Conservation (phyloP, 64 coral and sea anemone genomes). For the Trachythela sp. region DNA sequence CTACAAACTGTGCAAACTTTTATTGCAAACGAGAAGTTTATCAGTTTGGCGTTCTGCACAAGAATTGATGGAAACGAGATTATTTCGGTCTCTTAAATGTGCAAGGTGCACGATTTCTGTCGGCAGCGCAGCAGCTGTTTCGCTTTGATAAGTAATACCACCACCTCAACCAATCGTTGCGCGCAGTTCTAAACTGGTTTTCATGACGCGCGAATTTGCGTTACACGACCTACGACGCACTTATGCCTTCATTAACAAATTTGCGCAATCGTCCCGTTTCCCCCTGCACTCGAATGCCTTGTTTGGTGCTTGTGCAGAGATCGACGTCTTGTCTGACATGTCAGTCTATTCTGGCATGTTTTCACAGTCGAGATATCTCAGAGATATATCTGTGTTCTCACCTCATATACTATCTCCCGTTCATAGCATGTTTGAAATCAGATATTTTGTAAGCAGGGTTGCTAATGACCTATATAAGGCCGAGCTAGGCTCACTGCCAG, state of each 20-base stretch:
- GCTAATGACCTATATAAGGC: slow-evolving; percentile 6
- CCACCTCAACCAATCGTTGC: background rate
- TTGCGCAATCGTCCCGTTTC: background rate
- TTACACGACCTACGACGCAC: background rate
- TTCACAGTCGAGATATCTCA: slow-evolving; percentile 8
- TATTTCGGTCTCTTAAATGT: background rate
- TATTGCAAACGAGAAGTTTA: background rate
- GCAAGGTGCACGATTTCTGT: background rate
- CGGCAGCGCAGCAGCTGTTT: background rate
- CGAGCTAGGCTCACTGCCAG: background rate
- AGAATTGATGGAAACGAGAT: background rate
- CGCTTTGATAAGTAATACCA: background rate
- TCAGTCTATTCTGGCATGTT: slow-evolving; percentile 1
- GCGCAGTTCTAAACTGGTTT: background rate
- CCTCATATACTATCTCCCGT: slow-evolving; percentile 13
- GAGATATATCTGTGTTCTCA: slow-evolving; percentile 31
- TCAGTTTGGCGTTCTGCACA: background rate
- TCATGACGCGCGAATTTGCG: background rate
- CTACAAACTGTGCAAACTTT: background rate
- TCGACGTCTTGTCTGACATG: background rate
- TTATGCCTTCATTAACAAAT: background rate
- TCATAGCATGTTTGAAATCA: background rate
- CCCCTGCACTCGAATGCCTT: background rate
- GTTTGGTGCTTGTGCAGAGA: background rate
- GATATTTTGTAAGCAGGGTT: background rate